phyloP scores from a whole-genome alignment of 2,797 vertebrate species.

The Manis pentadactyla region DNA sequence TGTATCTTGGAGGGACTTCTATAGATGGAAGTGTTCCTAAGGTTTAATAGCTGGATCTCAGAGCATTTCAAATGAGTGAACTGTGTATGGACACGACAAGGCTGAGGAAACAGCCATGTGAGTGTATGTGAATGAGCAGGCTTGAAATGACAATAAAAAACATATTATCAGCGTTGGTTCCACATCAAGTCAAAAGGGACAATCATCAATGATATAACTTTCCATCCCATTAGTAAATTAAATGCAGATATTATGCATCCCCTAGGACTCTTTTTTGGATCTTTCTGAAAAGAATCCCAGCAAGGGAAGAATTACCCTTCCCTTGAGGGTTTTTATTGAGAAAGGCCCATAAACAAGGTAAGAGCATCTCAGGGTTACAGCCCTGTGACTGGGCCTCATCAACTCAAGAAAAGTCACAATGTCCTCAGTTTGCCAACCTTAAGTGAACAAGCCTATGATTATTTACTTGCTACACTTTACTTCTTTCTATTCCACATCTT shows the following conservation, averaged over 20 bases:
- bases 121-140: not conserved
- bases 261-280: not conserved
- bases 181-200: not conserved
- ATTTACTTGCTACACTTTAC: not conserved
- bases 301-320: not conserved
- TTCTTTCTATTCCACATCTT: not conserved
- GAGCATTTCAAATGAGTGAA: not conserved
- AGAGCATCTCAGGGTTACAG: not conserved
- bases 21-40: no score
- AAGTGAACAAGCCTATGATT: not conserved
- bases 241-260: not conserved
- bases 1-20: no score
- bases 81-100: not conserved
- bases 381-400: not conserved
- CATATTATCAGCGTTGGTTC: not conserved
- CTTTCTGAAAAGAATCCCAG: not conserved
- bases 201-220: not conserved
- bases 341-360: not conserved
- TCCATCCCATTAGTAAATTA: slow-evolving; percentile 25
- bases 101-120: not conserved
- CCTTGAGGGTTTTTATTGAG: not conserved
- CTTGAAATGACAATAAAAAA: not conserved
- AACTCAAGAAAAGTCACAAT: fast-evolving
- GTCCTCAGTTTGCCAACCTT: not conserved
- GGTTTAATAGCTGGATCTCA: no score